Conservation (phyloP, 1,140 invertebrate species). For the Plodia interpunctella region DNA sequence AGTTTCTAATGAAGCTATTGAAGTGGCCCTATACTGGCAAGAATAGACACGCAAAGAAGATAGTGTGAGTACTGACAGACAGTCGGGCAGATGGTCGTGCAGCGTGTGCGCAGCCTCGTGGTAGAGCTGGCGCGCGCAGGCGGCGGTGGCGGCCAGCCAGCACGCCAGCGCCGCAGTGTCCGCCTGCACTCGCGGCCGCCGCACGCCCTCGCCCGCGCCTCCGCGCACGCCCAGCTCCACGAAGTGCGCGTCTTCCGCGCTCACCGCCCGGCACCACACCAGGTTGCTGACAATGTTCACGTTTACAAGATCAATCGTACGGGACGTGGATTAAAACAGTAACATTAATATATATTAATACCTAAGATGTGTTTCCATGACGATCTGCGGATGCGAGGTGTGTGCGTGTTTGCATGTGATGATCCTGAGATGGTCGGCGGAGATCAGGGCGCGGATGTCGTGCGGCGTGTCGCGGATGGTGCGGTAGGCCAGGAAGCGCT, state of each 20-base stretch:
- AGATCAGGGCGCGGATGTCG: conserved; percentile 85
- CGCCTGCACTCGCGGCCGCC: conserved; percentile 89
- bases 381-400: conserved; percentile 71
- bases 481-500: conserved; percentile 92
- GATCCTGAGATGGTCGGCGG: conserved; percentile 87
- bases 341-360: too few relatives aligned
- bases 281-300: conserved; percentile 77
- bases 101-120: conserved; percentile 79
- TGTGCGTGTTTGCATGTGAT: conserved; percentile 79
- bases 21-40: too few relatives aligned
- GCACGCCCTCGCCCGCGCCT: conserved; percentile 76
- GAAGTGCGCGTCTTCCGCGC: conserved; percentile 79
- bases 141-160: conserved; percentile 83
- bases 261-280: conserved; percentile 78
- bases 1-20: conserved; percentile 70
- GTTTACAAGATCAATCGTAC: too few relatives aligned
- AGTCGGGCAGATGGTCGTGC: too few relatives aligned
- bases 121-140: conserved; percentile 92
- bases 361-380: conserved; percentile 83
- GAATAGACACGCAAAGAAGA: too few relatives aligned
- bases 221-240: conserved; percentile 87
- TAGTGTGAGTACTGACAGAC: too few relatives aligned
- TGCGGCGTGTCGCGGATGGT: conserved; percentile 83
- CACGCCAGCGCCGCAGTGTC: conserved; percentile 87
- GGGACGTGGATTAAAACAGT: too few relatives aligned